A percentile compares a stretch with the other conserved stretches of the same genome.
Evolutionary conservation across 1,140 invertebrate genomes (phyloP).

Genomic region (Penaeus japonicus): DNA sequence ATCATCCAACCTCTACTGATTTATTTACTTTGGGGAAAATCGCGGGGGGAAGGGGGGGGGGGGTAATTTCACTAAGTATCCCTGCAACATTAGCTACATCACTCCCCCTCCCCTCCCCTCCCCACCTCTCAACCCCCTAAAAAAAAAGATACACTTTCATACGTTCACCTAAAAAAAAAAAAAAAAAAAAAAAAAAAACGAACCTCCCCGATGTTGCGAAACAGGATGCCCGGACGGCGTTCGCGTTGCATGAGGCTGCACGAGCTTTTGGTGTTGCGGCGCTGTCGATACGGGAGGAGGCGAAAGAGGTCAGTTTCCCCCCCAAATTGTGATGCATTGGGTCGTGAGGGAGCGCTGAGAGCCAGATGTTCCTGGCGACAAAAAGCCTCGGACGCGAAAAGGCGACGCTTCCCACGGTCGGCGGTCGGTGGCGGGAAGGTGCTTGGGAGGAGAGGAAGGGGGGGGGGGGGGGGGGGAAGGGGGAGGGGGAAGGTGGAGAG

Average conservation of each 20-base stretch:
- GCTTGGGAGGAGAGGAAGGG: neutral
- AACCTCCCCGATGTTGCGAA: too few relatives aligned
- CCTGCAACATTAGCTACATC: too few relatives aligned
- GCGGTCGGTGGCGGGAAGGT: neutral
- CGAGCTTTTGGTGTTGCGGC: neutral
- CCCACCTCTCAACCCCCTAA: neutral
- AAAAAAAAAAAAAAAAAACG: too few relatives aligned
- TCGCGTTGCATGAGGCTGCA: too few relatives aligned
- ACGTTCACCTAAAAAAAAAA: too few relatives aligned
- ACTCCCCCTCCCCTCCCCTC: neutral
- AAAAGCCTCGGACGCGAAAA: neutral
- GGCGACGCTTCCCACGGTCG: neutral
- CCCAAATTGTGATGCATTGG: slow-evolving; percentile 23
- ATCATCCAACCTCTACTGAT: too few relatives aligned
- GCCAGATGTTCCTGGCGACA: neutral
- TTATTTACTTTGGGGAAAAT: too few relatives aligned
- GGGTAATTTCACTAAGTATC: too few relatives aligned
- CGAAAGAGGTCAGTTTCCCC: neutral
- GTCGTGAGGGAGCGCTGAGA: neutral
- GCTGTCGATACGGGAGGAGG: neutral
- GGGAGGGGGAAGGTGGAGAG: neutral
- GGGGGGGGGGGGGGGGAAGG: neutral
- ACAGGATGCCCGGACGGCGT: too few relatives aligned
- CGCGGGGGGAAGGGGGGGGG: too few relatives aligned
- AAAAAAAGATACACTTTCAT: too few relatives aligned